A percentile compares a stretch with the other conserved stretches of the same genome.
phyloP scores from a whole-genome alignment of 2,113 vertebrate genomes.

The Gobiocypris rarus region DNA sequence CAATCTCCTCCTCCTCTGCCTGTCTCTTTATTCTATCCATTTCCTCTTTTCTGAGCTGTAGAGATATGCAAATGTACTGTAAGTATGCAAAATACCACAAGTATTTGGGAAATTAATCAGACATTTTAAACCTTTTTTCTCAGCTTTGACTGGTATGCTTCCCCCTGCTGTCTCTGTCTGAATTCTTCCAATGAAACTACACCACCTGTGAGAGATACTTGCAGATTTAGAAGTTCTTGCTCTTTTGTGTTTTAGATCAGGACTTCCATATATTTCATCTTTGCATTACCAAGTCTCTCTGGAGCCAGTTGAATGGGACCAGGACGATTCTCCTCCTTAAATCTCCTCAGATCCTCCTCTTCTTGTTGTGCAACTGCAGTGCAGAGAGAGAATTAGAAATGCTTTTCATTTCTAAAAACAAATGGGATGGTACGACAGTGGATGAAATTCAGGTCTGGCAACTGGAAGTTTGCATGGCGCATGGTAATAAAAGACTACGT shows the following conservation, averaged over 20 bases:
- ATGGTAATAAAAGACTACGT: neutral
- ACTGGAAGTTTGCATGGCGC: neutral
- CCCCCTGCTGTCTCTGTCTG: slow-evolving; percentile 77
- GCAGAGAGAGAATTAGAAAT: slow-evolving; percentile 23
- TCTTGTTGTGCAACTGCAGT: slow-evolving; percentile 83
- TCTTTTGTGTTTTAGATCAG: neutral
- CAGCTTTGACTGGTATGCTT: slow-evolving; percentile 73
- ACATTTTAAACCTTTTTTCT: slow-evolving; percentile 79
- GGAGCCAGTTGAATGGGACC: slow-evolving; percentile 69
- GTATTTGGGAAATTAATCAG: neutral
- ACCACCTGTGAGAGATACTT: slow-evolving; percentile 76
- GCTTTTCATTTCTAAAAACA: neutral
- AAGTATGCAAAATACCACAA: neutral
- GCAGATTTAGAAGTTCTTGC: slow-evolving; percentile 21
- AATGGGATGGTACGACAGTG: neutral
- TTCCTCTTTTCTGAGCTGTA: slow-evolving; percentile 78
- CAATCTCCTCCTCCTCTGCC: slow-evolving; percentile 76
- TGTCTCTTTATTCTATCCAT: slow-evolving; percentile 72
- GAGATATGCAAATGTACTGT: neutral
- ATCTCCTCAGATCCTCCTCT: slow-evolving; percentile 70
- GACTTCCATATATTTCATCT: neutral
- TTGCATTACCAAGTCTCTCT: slow-evolving; percentile 75
- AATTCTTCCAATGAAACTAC: slow-evolving; percentile 72
- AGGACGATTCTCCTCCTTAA: slow-evolving; percentile 71
- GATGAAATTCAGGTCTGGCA: neutral